Conservation (phyloP, 1,140 invertebrate species). For the Heliconius hermathena region DNA sequence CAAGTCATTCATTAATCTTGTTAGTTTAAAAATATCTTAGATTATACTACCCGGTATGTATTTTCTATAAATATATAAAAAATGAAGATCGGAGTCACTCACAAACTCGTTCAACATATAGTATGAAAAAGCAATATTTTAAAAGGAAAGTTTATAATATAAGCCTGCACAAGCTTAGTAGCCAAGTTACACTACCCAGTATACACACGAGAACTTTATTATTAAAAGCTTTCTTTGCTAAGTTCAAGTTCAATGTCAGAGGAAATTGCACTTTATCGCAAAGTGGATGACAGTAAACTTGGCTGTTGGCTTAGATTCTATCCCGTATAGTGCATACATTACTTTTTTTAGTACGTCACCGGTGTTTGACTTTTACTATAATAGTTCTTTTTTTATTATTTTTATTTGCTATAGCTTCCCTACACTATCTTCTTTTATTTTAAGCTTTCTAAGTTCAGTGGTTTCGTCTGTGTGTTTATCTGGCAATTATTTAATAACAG, state of each 20-base stretch:
- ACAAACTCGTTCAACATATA: too few relatives aligned
- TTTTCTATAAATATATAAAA: too few relatives aligned
- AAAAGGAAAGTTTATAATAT: not conserved
- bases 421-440: too few relatives aligned
- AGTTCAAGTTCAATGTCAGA: not conserved
- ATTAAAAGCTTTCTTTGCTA: not conserved
- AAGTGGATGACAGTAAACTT: constrained; percentile 5
- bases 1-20: too few relatives aligned
- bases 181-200: not conserved
- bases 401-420: too few relatives aligned
- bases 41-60: too few relatives aligned
- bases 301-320: not conserved
- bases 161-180: not conserved
- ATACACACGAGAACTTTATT: not conserved
- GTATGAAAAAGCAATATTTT: not conserved
- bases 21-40: too few relatives aligned
- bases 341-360: not conserved
- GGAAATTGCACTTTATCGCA: constrained; percentile 1
- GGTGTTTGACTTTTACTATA: too few relatives aligned
- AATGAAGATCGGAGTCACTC: too few relatives aligned
- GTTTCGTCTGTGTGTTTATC: too few relatives aligned
- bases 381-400: not conserved
- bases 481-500: too few relatives aligned
- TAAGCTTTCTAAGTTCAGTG: too few relatives aligned
- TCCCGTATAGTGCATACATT: not conserved